Evolutionary conservation across 2,797 vertebrate species (phyloP), one percentile per base, ranked within the genome.

Genomic region (Acanthurus leucopareius): DNA sequence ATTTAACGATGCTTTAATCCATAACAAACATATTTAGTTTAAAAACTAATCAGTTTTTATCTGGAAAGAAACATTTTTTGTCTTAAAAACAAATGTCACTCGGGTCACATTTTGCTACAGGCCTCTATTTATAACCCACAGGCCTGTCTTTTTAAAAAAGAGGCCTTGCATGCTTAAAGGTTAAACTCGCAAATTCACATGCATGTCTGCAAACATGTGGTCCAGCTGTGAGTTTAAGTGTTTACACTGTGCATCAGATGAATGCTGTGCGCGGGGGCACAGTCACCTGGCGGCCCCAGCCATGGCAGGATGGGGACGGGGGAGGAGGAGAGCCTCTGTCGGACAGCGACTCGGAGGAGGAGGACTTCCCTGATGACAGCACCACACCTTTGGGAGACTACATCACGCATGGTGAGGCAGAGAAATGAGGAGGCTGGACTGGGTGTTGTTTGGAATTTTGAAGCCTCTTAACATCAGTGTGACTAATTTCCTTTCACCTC

Each of bases 301-400:
- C 95, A 0, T 96, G 96, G 96, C 94, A 96, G 91, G 96, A 96
- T 3, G 93, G 93, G n/a, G 95, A 95, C 1, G 90, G 94, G 10
- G 94, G 93, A 8, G 93, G 93, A 51, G 93, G 93, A 13, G 95
- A 96, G 59, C 95, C 95, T 8, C 94, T 96, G 54, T 96, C 96
- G 0, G 96, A 96, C 91, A 96, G 95, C 7, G 96, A 96, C 90
- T 96, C 96, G 0, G 96, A 96, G 65, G 96, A 96, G 78, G 96
- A 96, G 79, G 96, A 96, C 92, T 96, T 96, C 74, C 96, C 96
- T 0, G 96, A 96, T 25, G 95, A 96, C 89, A 95, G 93, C 75
- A 95, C 94, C 54, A 96, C 95, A 2, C 95, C 95, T 0, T 70
- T 96, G 64, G 96, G 96, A 47, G 94, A 96, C 88, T 96, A 96